These are phyloP conservation scores for Choristoneura rosaceana DNA, from an alignment of 2,888 invertebrate species.

Conservation along the genomic window DNA sequence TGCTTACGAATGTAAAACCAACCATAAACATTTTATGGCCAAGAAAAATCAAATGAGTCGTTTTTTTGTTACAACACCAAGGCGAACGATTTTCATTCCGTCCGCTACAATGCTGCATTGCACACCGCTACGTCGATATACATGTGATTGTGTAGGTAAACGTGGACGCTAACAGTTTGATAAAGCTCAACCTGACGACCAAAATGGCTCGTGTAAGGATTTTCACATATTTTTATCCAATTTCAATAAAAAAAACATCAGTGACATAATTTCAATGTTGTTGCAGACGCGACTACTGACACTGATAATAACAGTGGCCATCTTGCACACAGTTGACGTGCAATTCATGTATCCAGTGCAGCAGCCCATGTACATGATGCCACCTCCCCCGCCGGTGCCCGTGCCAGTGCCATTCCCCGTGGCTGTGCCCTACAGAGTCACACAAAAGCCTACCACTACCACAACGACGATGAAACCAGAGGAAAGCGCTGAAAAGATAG, in stretches of 20 bases:
- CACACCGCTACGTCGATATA: neutral
- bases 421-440: conserved; percentile 6
- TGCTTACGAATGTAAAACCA: neutral
- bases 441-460: conserved; percentile 1
- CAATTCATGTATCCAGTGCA: conserved; percentile 48
- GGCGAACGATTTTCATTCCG: neutral
- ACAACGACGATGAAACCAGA: conserved; percentile 1
- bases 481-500: neutral
- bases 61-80: conserved; percentile 11
- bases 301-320: conserved; percentile 43
- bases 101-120: conserved; percentile 18
- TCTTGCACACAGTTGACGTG: conserved; percentile 38
- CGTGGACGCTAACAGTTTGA: neutral
- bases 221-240: neutral
- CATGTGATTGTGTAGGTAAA: neutral
- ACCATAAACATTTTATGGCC: conserved; percentile 10
- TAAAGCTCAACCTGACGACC: neutral
- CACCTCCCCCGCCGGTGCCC: conserved; percentile 45
- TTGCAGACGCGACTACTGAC: conserved; percentile 51
- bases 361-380: conserved; percentile 40
- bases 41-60: conserved; percentile 4
- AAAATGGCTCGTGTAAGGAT: neutral
- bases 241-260: no score
- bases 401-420: conserved; percentile 45
- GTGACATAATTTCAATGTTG: neutral